Percentiles rank a stretch among this genome's conserved stretches.
Evolutionary conservation across 2,888 invertebrate species (phyloP).

Genomic region (Chloromyia formosa): DNA sequence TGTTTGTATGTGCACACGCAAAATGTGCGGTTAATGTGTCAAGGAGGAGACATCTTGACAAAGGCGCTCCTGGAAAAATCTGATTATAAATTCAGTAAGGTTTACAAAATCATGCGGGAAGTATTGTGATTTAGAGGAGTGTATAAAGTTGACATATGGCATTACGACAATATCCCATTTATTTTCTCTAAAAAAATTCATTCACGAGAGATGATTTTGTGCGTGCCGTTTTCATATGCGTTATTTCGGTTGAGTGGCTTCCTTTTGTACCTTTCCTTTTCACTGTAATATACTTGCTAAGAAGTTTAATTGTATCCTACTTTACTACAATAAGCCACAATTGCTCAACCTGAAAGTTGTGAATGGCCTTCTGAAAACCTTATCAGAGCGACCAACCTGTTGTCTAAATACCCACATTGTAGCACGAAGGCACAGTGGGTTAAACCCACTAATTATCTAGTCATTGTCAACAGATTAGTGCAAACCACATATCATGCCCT

Average conservation of each 20-base stretch:
- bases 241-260: neutral
- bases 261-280: too few relatives aligned
- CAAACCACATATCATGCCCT: constrained; percentile 25
- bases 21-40: constrained; percentile 30
- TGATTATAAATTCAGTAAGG: constrained; percentile 18
- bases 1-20: neutral
- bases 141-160: neutral
- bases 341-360: neutral
- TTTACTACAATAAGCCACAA: neutral
- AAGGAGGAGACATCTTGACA: constrained; percentile 34
- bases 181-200: neutral
- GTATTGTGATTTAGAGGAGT: neutral
- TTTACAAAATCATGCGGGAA: constrained; percentile 1
- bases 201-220: neutral
- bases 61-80: constrained; percentile 16
- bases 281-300: neutral
- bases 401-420: constrained; percentile 9
- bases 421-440: neutral
- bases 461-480: constrained; percentile 41
- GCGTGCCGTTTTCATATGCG: neutral
- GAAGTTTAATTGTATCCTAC: neutral
- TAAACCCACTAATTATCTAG: constrained; percentile 36
- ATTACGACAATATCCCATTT: neutral
- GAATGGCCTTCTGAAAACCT: neutral
- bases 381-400: constrained; percentile 1